Evolutionary conservation across 2,113 vertebrate species (phyloP), one percentile per base, ranked within the genome.

Genomic region (Hydropotes inermis): DNA sequence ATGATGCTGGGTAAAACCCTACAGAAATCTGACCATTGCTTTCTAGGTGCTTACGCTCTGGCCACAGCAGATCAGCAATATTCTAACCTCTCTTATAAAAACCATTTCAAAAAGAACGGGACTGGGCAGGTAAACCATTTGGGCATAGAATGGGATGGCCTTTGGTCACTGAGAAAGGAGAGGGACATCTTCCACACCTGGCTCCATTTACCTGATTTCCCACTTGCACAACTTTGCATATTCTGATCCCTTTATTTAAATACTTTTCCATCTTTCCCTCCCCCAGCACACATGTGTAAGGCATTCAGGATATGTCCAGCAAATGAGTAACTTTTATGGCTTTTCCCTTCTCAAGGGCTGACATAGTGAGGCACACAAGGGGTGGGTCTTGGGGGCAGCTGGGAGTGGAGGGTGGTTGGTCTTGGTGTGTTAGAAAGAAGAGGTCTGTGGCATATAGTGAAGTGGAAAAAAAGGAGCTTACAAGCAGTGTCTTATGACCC

Each of bases 391-490:
- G 6, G 70, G 76, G 13, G 13, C 30, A 30, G 74, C n/a, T 11
- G n/a, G 21, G 52, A 87, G 10, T 0, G 3, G 12, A n/a, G 5
- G 33, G 55, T 28, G 13, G 50, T 5, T 33, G 39, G 27, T 27
- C 43, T 50, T 82, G 21, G 36, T 28, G 1, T 33, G 23, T 43
- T 13, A 33, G 61, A 87, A 96, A 47, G 74, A 33, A 61, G 60
- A 96, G 79, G 52, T 45, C 52, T 30, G 14, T 14, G 5, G 3
- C 21, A 36, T 54, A 67, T 9, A 36, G 50, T 19, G 16, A 50
- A 33, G 36, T n/a, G 79, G 28, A 1, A 14, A 27, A 39, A 89
- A 98, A 95, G 91, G 95, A 84, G 96, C 91, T 95, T 91, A 96
- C 36, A 57, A 54, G 91, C 67, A 19, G 50, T 25, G 33, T 70